Conservation (phyloP, 2,113 vertebrate species). For the Chrysemys picta region DNA sequence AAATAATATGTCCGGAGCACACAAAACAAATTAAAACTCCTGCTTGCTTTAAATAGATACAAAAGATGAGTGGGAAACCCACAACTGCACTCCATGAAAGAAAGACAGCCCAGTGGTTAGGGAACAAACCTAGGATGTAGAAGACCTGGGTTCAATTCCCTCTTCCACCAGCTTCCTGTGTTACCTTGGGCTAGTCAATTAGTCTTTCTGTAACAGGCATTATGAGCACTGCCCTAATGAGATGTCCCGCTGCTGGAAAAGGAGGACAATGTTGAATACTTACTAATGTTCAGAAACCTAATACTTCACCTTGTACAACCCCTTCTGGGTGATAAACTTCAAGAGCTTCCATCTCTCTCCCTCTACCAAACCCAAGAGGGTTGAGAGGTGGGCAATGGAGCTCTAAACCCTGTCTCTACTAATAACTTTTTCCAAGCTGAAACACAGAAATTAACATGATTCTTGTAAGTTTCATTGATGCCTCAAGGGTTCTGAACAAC, state of each 20-base stretch:
- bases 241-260: background rate
- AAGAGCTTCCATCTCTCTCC: no score
- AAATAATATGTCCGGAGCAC: background rate
- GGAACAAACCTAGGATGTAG: background rate
- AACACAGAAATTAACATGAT: constrained; percentile 8
- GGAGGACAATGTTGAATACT: background rate
- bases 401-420: background rate
- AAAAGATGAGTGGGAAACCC: background rate
- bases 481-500: background rate
- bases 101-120: background rate
- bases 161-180: background rate
- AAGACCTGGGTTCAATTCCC: background rate
- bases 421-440: background rate
- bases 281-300: background rate
- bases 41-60: background rate
- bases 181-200: background rate
- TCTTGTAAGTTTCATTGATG: background rate
- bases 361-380: no score
- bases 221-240: background rate
- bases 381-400: background rate
- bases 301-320: background rate
- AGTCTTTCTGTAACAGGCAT: background rate
- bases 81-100: background rate
- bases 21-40: background rate
- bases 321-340: background rate